Evolutionary conservation across 1,140 invertebrate species (phyloP).

Genomic region (Neodiprion pinetum): DNA sequence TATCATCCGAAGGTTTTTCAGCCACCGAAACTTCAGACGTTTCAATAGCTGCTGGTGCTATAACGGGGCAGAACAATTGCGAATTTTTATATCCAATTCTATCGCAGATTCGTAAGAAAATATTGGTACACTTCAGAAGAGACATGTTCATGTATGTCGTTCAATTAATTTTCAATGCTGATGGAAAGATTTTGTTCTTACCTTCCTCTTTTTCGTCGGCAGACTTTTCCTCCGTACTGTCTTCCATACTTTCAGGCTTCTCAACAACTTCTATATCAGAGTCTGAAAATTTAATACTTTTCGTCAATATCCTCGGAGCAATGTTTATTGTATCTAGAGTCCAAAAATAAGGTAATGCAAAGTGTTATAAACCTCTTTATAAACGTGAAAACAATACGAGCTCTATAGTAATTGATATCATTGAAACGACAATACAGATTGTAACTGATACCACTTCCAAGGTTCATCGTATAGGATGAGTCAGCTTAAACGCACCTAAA

Average conservation of each 20-base stretch:
- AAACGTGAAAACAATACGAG: too few relatives aligned
- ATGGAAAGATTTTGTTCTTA: background rate
- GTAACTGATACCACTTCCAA: too few relatives aligned
- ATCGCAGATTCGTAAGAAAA: background rate
- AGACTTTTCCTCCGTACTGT: conserved; percentile 13
- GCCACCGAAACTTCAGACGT: background rate
- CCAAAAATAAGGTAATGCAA: too few relatives aligned
- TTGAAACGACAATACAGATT: too few relatives aligned
- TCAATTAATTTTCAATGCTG: conserved; percentile 25
- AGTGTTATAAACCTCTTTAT: too few relatives aligned
- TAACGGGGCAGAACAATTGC: too few relatives aligned
- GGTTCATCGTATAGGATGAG: too few relatives aligned
- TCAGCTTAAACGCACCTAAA: too few relatives aligned
- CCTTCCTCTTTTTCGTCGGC: conserved; percentile 29
- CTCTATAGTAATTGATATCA: too few relatives aligned
- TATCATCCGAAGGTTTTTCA: background rate
- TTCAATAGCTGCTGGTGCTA: background rate
- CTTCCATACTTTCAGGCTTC: conserved; percentile 30
- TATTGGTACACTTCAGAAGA: background rate
- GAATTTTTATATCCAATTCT: background rate
- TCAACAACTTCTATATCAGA: conserved; percentile 54
- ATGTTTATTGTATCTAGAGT: too few relatives aligned
- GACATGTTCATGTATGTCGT: background rate
- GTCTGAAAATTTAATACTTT: conserved; percentile 35
- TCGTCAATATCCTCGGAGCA: too few relatives aligned